Conservation (phyloP, 2,888 invertebrate genomes). For the Limnephilus marmoratus region DNA sequence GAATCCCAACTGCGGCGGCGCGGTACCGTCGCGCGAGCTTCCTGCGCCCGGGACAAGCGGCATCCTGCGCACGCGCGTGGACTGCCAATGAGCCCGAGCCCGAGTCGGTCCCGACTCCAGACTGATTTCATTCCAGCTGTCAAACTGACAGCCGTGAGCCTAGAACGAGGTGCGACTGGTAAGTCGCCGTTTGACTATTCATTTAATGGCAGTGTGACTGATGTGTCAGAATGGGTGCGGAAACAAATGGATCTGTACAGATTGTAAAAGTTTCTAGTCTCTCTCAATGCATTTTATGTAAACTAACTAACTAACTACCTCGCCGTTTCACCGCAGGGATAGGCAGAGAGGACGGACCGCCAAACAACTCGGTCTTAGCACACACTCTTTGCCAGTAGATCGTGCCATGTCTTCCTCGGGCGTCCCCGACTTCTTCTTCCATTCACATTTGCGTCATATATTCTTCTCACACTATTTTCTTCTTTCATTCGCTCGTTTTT, state of each 20-base stretch:
- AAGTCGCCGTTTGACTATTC: conserved; percentile 17
- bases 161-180: conserved; percentile 44
- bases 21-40: conserved; percentile 62
- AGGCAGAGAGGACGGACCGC: too few relatives aligned
- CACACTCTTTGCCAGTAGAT: too few relatives aligned
- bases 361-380: too few relatives aligned
- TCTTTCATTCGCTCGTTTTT: too few relatives aligned
- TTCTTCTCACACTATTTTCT: too few relatives aligned
- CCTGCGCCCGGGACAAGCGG: conserved; percentile 59
- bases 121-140: conserved; percentile 59
- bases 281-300: neutral
- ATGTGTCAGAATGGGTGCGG: neutral
- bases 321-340: too few relatives aligned
- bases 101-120: neutral
- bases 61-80: conserved; percentile 61
- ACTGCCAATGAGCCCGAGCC: conserved; percentile 55
- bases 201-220: neutral
- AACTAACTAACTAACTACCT: too few relatives aligned
- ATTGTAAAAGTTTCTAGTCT: neutral
- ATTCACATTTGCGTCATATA: too few relatives aligned
- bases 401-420: too few relatives aligned
- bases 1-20: conserved; percentile 59
- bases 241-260: neutral
- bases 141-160: conserved; percentile 40
- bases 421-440: too few relatives aligned